These are phyloP conservation scores for Thamnaconus septentrionalis DNA, from an alignment of 2,113 vertebrate genomes.

Conservation along the genomic window DNA sequence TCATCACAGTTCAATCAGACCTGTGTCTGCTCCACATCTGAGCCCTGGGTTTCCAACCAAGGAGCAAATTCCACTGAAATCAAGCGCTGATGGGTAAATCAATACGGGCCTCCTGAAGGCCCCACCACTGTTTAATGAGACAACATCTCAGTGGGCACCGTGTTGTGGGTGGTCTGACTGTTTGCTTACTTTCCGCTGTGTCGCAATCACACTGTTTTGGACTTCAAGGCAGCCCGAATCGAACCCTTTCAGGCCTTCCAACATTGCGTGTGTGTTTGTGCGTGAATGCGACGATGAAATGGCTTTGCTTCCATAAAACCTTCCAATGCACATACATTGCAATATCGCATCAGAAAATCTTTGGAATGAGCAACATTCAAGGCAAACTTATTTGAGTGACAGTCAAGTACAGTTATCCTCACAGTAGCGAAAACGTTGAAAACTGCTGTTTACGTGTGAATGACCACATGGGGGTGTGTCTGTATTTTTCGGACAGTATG, in stretches of 20 bases:
- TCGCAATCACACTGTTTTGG: not conserved
- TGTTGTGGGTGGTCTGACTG: conserved; percentile 5
- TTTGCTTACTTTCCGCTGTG: conserved; percentile 5
- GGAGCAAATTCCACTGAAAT: conserved; percentile 20
- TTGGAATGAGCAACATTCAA: too few relatives aligned
- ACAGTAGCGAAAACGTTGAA: too few relatives aligned
- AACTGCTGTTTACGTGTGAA: too few relatives aligned
- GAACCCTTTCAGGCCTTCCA: not conserved
- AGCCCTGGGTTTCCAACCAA: conserved; percentile 2
- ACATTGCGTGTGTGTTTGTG: too few relatives aligned
- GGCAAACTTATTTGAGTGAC: too few relatives aligned
- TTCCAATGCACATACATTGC: too few relatives aligned
- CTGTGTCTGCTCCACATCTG: not conserved
- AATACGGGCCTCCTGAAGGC: not conserved
- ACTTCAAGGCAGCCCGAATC: not conserved
- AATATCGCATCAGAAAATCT: too few relatives aligned
- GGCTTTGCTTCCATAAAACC: too few relatives aligned
- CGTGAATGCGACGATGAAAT: too few relatives aligned
- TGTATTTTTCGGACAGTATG: too few relatives aligned
- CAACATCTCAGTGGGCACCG: conserved; percentile 20
- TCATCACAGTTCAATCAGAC: not conserved
- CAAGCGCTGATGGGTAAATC: conserved; percentile 39
- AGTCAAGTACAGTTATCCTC: too few relatives aligned
- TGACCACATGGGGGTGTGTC: too few relatives aligned
- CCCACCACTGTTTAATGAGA: conserved; percentile 15